phyloP scores from a whole-genome alignment of 2,888 invertebrate genomes.

The Abrostola triplasia region DNA sequence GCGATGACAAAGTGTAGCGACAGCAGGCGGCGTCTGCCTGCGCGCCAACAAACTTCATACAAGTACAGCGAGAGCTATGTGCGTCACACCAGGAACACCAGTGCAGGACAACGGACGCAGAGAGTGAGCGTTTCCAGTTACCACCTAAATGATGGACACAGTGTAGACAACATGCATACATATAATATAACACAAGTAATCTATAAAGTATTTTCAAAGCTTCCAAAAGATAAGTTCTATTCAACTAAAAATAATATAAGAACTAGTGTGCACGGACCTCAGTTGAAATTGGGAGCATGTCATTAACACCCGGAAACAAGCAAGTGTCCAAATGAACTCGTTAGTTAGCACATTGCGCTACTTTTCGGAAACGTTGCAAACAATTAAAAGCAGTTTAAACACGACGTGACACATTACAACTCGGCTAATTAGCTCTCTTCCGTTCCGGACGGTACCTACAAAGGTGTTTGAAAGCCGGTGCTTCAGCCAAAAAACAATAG shows the following conservation, averaged over 20 bases:
- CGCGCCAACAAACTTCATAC: constrained; percentile 27
- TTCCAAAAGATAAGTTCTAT: no score
- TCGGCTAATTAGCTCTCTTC: constrained; percentile 13
- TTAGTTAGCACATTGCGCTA: constrained; percentile 16
- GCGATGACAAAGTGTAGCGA: constrained; percentile 44
- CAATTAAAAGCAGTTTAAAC: constrained; percentile 4
- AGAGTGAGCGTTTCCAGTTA: no score
- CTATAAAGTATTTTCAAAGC: no score
- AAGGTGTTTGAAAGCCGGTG: constrained; percentile 5
- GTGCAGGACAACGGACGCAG: not conserved
- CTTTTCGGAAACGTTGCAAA: constrained; percentile 12
- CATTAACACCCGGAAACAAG: constrained; percentile 18
- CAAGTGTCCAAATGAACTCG: constrained; percentile 7
- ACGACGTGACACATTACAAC: constrained; percentile 7
- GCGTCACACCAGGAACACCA: constrained; percentile 6
- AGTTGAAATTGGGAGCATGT: constrained; percentile 5
- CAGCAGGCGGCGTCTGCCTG: constrained; percentile 12
- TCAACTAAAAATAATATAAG: not conserved
- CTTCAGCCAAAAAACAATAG: constrained; percentile 4
- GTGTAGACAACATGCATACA: no score
- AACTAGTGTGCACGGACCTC: not conserved
- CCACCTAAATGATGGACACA: no score
- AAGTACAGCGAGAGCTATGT: constrained; percentile 1
- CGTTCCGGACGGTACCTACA: constrained; percentile 2
- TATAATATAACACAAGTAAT: no score